These are phyloP conservation scores for Tiliacea aurago DNA, from an alignment of 2,888 invertebrate genomes.

Conservation along the genomic window DNA sequence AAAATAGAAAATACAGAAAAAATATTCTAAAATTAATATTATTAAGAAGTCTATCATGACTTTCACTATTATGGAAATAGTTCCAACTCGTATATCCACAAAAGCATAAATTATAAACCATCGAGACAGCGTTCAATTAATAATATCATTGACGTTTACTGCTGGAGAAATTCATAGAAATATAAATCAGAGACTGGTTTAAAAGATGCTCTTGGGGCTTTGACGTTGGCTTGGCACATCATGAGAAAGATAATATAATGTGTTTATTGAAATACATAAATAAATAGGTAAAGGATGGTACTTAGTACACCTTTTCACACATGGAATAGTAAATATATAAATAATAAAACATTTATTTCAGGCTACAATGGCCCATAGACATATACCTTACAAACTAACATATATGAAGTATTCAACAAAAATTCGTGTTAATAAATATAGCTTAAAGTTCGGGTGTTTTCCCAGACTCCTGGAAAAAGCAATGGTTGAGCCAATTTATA, in stretches of 20 bases:
- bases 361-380: too few species aligned
- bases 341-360: too few species aligned
- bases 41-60: slow-evolving; percentile 43
- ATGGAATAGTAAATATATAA: neutral
- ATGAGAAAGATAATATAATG: neutral
- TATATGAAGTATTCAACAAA: too few species aligned
- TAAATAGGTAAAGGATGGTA: neutral
- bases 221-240: slow-evolving; percentile 11
- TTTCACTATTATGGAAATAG: slow-evolving; percentile 63
- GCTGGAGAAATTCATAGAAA: slow-evolving; percentile 56
- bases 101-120: slow-evolving; percentile 50
- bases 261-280: neutral
- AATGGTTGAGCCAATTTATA: too few species aligned
- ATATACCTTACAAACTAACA: too few species aligned
- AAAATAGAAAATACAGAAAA: slow-evolving; percentile 19
- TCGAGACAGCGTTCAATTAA: slow-evolving; percentile 54
- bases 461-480: neutral
- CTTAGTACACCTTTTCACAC: neutral
- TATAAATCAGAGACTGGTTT: slow-evolving; percentile 53
- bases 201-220: slow-evolving; percentile 33
- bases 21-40: slow-evolving; percentile 1
- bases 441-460: neutral
- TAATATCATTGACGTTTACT: slow-evolving; percentile 55
- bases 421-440: too few species aligned
- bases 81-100: slow-evolving; percentile 16